These are phyloP conservation scores for Heteromormyrus szaboi DNA, from an alignment of 2,797 vertebrate genomes.

Conservation along the genomic window DNA sequence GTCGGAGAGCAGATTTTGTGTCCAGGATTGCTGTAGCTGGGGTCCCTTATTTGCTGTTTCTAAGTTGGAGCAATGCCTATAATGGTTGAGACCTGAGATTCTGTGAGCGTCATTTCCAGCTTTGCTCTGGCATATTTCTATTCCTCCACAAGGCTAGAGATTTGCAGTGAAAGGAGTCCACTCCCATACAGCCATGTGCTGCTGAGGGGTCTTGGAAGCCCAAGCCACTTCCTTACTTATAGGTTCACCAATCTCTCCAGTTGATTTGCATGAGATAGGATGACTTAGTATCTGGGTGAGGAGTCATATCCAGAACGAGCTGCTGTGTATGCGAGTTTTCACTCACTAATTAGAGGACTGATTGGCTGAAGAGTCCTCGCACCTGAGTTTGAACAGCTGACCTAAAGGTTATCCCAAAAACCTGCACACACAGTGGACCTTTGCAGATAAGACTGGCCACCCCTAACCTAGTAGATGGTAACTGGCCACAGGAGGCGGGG, in stretches of 20 bases:
- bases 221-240: neutral
- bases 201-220: slow-evolving; percentile 23
- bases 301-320: neutral
- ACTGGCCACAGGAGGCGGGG: slow-evolving; percentile 11
- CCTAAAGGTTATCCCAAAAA: neutral
- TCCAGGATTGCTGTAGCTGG: neutral
- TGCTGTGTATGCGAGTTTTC: neutral
- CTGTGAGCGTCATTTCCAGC: neutral
- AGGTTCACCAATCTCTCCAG: slow-evolving; percentile 16
- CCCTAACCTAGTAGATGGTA: slow-evolving; percentile 16
- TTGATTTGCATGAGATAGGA: neutral
- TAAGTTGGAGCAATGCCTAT: neutral
- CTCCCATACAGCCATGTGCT: slow-evolving; percentile 12
- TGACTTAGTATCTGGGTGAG: slow-evolving; percentile 8
- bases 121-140: neutral
- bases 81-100: neutral
- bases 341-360: neutral
- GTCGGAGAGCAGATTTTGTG: neutral
- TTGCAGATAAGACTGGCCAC: neutral
- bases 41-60: neutral
- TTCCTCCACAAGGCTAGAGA: slow-evolving; percentile 11
- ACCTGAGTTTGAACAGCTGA: neutral
- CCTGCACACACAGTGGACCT: neutral
- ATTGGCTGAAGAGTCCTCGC: neutral
- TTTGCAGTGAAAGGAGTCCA: neutral